Evolutionary conservation across 2,113 vertebrate species (phyloP).

Genomic region (Ictidomys tridecemlineatus): DNA sequence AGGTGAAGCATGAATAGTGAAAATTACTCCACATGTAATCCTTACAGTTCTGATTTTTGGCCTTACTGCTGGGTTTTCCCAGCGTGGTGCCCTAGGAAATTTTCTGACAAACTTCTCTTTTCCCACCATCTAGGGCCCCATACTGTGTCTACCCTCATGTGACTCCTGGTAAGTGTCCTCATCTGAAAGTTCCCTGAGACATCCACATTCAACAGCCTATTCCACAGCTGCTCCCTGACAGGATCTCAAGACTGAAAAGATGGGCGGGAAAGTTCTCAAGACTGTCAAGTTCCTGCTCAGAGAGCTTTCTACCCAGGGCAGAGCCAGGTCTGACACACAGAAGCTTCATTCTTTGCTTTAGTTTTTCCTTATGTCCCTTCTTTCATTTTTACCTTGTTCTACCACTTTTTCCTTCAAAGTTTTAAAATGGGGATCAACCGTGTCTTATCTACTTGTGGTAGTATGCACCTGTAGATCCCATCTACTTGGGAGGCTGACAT

Average conservation of each 20-base stretch:
- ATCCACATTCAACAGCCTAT: rapidly evolving
- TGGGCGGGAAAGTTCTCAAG: not conserved
- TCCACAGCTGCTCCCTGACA: rapidly evolving
- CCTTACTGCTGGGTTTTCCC: not conserved
- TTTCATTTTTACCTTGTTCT: not conserved
- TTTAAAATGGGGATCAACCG: not conserved
- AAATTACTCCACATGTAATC: rapidly evolving
- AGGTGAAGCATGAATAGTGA: not conserved
- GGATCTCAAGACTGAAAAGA: rapidly evolving
- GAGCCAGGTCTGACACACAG: rapidly evolving
- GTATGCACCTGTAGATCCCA: too few species aligned
- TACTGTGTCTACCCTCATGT: too few species aligned
- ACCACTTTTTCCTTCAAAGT: not conserved
- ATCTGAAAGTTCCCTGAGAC: not conserved
- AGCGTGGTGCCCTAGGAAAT: too few species aligned
- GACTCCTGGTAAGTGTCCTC: not conserved
- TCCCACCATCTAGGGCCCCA: not conserved
- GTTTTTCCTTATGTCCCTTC: not conserved
- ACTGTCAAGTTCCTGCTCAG: rapidly evolving
- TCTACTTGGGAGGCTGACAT: not conserved
- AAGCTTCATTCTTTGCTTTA: rapidly evolving
- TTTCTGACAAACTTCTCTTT: not conserved
- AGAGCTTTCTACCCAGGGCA: rapidly evolving
- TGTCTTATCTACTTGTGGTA: not conserved
- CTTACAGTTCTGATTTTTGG: not conserved